A percentile compares a stretch with the other conserved stretches of the same genome.
These are phyloP conservation scores for Ceratina japonica DNA, from an alignment of 1,140 invertebrate genomes.

Conservation along the genomic window DNA sequence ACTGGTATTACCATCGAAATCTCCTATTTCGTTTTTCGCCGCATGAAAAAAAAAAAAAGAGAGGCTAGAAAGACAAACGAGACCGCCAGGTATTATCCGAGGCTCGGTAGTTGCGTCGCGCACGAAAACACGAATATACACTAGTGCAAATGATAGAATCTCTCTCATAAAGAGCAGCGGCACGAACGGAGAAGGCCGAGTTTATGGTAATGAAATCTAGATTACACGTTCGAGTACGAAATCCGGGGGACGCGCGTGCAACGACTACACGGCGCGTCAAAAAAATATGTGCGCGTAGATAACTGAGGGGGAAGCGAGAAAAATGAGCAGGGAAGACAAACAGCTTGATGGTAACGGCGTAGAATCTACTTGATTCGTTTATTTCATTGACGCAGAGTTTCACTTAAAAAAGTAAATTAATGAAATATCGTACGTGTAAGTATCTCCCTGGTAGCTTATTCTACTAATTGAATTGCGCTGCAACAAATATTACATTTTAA, in stretches of 20 bases:
- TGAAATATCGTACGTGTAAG: not conserved
- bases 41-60: not conserved
- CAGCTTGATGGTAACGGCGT: not conserved
- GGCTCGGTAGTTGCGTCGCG: constrained; percentile 37
- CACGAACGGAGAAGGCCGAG: constrained; percentile 11
- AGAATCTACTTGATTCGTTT: not conserved
- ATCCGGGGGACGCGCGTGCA: constrained; percentile 3
- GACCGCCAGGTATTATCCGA: constrained; percentile 35
- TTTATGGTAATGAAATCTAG: constrained; percentile 63
- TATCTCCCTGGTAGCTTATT: no score
- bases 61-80: not conserved
- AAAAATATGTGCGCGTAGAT: not conserved
- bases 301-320: not conserved
- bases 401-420: not conserved
- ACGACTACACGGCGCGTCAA: not conserved
- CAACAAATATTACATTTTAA: no score
- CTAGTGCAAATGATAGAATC: constrained; percentile 46
- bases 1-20: constrained; percentile 35
- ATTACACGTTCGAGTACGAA: constrained; percentile 46
- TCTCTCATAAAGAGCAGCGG: constrained; percentile 29
- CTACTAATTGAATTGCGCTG: no score
- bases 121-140: no score
- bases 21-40: constrained; percentile 23
- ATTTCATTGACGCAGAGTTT: no score
- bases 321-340: not conserved